Base-by-base conservation (phyloP, 2,888 invertebrate species). In the Chorisops tibialis region DNA sequence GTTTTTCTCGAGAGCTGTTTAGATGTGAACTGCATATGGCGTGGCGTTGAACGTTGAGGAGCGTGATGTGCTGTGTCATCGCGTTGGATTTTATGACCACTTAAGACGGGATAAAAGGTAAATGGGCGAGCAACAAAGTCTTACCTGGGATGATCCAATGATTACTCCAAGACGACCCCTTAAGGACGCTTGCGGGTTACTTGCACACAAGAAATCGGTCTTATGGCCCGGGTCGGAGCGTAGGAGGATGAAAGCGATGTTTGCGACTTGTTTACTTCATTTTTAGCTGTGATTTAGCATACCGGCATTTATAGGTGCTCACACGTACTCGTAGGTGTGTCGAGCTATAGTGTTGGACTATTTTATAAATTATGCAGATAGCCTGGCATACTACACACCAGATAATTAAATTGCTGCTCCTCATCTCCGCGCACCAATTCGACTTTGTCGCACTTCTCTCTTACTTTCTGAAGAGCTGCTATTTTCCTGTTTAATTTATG, bases 41-140 rank as follows among this genome's bases (percentile, higher is more conserved):
- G 12, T 4, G 14, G 38, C 21, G 38, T 45, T 45, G 30, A 24
- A 21, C 39, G 38, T 45, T 45, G 35, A 24, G 49, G 56, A 56
- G 50, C 54, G 50, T 56, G 56, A 61, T 47, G 47, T 49, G 37
- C 60, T 43, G 50, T 61, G 56, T 63, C 63, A 54, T 63, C 56
- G 50, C 37, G 37, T 49, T 45, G 47, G 38, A 50, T 61, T 63
- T 63, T 63, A 63, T 58, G 61, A 50, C 61, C 54, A 45, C 56
- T 49, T 61, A 54, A 61, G 61, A 48, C 41, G 41, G 45, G 56
- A 56, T 56, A 45, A 56, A 45, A 30, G 56, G 56, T 30, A 39
- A 43, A 56, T 16, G 16, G 43, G 39, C 30, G 56, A 45, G 38
- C 35, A 43, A 22, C 43, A 35, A 56, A 35, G 45, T 56, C 43